A percentile compares a stretch with the other conserved stretches of the same genome.
These are phyloP conservation scores for Axinella damicornis DNA, from an alignment of 37 sponge, comb jelly and placozoan species.

Conservation along the genomic window DNA sequence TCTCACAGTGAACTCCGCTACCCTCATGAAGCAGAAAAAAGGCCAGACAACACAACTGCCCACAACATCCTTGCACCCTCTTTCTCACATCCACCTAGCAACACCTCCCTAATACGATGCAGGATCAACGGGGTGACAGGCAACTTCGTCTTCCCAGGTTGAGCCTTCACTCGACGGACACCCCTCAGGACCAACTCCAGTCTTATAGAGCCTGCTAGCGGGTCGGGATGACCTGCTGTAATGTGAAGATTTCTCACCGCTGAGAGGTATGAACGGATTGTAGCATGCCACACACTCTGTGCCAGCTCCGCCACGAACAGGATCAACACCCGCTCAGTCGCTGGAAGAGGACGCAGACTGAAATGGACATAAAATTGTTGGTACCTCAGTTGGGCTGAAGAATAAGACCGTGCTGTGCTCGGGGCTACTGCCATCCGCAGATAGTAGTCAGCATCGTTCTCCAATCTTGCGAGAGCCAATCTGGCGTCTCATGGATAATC, in stretches of 20 bases:
- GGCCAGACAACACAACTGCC: constrained; percentile 31
- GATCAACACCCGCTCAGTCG: constrained; percentile 2
- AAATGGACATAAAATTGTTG: constrained; percentile 1
- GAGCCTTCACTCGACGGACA: neutral
- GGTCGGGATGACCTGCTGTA: neutral
- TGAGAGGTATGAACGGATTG: neutral
- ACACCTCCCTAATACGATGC: neutral
- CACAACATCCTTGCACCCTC: constrained; percentile 3
- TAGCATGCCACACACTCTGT: neutral
- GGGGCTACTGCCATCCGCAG: neutral
- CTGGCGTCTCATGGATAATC: constrained; percentile 27
- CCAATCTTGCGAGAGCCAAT: constrained; percentile 52
- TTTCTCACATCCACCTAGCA: neutral
- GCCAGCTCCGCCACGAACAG: constrained; percentile 6
- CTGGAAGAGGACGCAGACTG: constrained; percentile 10
- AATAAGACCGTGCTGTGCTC: neutral
- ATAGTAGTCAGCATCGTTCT: constrained; percentile 16
- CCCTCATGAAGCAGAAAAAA: constrained; percentile 35
- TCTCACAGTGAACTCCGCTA: constrained; percentile 19
- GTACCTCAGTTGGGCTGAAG: neutral
- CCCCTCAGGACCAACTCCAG: constrained; percentile 21
- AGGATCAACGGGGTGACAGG: constrained; percentile 46
- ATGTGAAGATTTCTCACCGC: constrained; percentile 7
- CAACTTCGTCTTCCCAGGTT: neutral
- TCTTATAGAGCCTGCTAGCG: neutral